Evolutionary conservation across 1,140 invertebrate species (phyloP).

Genomic region (Archegozetes longisetosus): DNA sequence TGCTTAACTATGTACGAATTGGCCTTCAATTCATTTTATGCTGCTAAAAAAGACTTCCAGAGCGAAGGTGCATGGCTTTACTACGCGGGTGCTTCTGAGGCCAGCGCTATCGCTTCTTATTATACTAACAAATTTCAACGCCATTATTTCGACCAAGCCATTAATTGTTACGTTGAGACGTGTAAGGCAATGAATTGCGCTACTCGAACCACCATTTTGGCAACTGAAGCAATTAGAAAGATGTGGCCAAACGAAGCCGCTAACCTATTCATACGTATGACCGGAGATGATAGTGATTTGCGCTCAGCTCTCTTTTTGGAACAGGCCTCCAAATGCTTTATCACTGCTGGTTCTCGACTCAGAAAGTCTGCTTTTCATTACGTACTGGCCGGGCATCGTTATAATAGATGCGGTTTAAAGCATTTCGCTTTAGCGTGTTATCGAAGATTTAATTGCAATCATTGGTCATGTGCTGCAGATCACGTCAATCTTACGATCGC

Average conservation of each 20-base stretch:
- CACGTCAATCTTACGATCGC: slow-evolving; percentile 14
- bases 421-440: slow-evolving; percentile 81
- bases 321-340: slow-evolving; percentile 84
- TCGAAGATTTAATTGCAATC: not conserved
- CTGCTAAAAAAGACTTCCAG: slow-evolving; percentile 87
- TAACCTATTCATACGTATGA: slow-evolving; percentile 81
- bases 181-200: slow-evolving; percentile 69
- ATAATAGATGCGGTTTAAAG: slow-evolving; percentile 68
- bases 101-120: slow-evolving; percentile 17
- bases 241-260: slow-evolving; percentile 66
- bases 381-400: slow-evolving; percentile 83
- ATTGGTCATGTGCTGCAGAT: slow-evolving; percentile 15
- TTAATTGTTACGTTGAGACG: slow-evolving; percentile 21
- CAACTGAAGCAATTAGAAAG: slow-evolving; percentile 64
- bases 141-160: slow-evolving; percentile 16
- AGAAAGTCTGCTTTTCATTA: slow-evolving; percentile 95
- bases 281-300: slow-evolving; percentile 80
- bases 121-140: slow-evolving; percentile 16
- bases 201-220: slow-evolving; percentile 69
- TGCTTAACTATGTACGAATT: slow-evolving; percentile 85
- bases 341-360: slow-evolving; percentile 49
- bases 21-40: slow-evolving; percentile 85
- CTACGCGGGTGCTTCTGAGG: slow-evolving; percentile 68
- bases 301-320: slow-evolving; percentile 66
- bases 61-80: slow-evolving; percentile 92